A percentile compares a stretch with the other conserved stretches of the same genome.
phyloP scores from a whole-genome alignment of 1,140 invertebrate genomes.

The Ladona fulva region DNA sequence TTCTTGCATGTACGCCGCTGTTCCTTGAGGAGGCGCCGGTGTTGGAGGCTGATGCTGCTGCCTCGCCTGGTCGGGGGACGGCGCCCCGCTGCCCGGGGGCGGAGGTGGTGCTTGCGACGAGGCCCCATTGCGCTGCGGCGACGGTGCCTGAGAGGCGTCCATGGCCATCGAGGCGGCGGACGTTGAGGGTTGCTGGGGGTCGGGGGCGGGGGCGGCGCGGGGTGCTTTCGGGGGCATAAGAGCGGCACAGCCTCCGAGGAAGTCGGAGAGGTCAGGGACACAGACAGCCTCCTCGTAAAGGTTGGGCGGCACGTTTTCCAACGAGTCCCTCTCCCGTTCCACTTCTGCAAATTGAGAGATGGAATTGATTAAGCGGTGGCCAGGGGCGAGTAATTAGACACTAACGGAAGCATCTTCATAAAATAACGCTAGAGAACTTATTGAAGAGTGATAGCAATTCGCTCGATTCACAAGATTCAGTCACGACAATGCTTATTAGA shows the following conservation, averaged over 20 bases:
- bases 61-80: background rate
- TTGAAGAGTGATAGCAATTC: no score
- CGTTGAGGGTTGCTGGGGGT: background rate
- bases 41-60: background rate
- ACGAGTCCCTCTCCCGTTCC: slow-evolving; percentile 51
- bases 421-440: no score
- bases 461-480: no score
- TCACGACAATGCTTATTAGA: no score
- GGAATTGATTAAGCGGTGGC: background rate
- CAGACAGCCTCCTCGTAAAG: slow-evolving; percentile 69
- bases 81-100: slow-evolving; percentile 19
- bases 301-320: slow-evolving; percentile 49
- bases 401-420: background rate
- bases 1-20: no score
- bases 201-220: slow-evolving; percentile 2
- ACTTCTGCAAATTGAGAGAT: slow-evolving; percentile 47
- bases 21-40: no score
- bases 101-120: slow-evolving; percentile 27
- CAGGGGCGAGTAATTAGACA: no score
- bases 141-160: slow-evolving; percentile 35
- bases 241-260: slow-evolving; percentile 47
- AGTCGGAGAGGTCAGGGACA: slow-evolving; percentile 64
- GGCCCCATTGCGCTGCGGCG: slow-evolving; percentile 33
- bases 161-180: background rate
- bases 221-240: slow-evolving; percentile 18